These are phyloP conservation scores for Trissolcus basalis DNA, from an alignment of 1,140 invertebrate genomes.

Conservation along the genomic window DNA sequence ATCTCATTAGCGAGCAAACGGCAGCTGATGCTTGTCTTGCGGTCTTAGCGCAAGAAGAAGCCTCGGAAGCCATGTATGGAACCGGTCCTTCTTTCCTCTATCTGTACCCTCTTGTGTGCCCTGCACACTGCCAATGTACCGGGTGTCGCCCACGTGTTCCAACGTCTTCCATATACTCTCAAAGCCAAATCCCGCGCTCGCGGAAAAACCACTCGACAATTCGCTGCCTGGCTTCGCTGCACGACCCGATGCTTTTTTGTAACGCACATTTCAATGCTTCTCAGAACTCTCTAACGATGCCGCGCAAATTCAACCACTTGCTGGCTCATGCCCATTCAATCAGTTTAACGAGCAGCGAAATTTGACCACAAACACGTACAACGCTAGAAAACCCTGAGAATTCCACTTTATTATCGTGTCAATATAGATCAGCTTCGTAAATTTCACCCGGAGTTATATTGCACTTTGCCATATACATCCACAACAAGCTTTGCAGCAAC, in stretches of 20 bases:
- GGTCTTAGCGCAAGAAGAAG: constrained; percentile 74
- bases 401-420: neutral
- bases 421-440: neutral
- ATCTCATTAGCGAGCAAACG: constrained; percentile 76
- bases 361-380: constrained; percentile 1
- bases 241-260: constrained; percentile 16
- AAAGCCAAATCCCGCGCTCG: constrained; percentile 15
- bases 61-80: constrained; percentile 76
- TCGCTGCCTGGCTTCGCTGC: no score
- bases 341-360: constrained; percentile 3
- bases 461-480: neutral
- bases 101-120: constrained; percentile 68
- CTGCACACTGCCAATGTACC: constrained; percentile 66
- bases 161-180: constrained; percentile 52
- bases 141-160: constrained; percentile 71
- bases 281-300: constrained; percentile 28
- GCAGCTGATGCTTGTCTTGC: constrained; percentile 76
- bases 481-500: neutral
- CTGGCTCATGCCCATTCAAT: constrained; percentile 12
- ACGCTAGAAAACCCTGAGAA: neutral
- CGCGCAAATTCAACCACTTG: constrained; percentile 9
- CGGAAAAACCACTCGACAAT: constrained; percentile 41
- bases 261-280: constrained; percentile 14
- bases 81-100: constrained; percentile 74
- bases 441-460: neutral